phyloP scores from a whole-genome alignment of 2,113 vertebrate genomes.

The Panthera tigris region DNA sequence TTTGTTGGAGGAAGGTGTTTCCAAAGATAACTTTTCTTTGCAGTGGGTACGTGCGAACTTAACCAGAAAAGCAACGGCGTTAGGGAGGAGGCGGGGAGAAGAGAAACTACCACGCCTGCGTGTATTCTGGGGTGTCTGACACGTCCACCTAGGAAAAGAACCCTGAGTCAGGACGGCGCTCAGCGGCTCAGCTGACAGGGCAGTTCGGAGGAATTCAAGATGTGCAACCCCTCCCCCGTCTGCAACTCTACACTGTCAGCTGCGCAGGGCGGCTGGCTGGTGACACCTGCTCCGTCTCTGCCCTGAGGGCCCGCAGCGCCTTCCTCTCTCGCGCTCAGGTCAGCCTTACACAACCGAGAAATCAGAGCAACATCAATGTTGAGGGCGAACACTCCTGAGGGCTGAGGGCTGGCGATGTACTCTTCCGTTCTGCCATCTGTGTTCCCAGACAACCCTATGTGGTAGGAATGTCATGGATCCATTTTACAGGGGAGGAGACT shows the following conservation, averaged over 20 bases:
- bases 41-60: not conserved
- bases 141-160: not conserved
- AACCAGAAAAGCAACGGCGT: not conserved
- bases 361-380: accelerated
- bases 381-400: accelerated
- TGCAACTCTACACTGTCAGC: not conserved
- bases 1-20: not conserved
- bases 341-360: not conserved
- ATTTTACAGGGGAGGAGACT: not conserved
- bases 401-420: accelerated
- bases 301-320: not conserved
- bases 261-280: not conserved
- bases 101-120: accelerated
- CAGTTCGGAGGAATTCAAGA: not conserved
- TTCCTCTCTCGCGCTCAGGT: not conserved
- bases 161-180: not conserved
- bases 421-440: not conserved
- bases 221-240: not conserved
- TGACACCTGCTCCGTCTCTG: not conserved
- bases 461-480: not conserved
- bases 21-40: not conserved
- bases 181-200: not conserved
- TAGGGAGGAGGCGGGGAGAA: not conserved
- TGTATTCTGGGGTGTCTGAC: slow-evolving; percentile 7
- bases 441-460: not conserved